These are phyloP conservation scores for Thera britannica DNA, from an alignment of 2,888 invertebrate genomes.

Conservation along the genomic window DNA sequence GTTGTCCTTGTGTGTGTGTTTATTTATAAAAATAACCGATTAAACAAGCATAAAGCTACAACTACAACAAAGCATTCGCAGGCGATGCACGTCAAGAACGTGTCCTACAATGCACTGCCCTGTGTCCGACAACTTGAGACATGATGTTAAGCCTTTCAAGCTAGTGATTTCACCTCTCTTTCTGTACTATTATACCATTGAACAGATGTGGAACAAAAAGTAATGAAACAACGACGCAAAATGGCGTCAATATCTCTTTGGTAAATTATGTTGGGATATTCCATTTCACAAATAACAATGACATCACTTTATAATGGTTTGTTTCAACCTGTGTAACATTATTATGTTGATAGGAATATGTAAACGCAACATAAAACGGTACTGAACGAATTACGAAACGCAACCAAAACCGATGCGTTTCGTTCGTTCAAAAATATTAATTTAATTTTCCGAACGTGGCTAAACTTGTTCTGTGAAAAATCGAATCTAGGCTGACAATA, in stretches of 20 bases:
- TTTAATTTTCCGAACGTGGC: slow-evolving; percentile 65
- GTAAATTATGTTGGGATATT: background rate
- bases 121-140: no score
- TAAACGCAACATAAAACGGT: background rate
- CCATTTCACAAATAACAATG: background rate
- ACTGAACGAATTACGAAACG: slow-evolving; percentile 7
- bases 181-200: background rate
- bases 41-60: no score
- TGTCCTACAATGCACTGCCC: no score
- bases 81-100: no score
- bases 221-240: background rate
- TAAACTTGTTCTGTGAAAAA: slow-evolving; percentile 71
- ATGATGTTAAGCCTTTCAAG: no score
- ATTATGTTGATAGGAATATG: slow-evolving; percentile 1
- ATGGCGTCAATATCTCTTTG: background rate
- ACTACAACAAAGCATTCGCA: no score
- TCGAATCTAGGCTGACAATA: slow-evolving; percentile 53
- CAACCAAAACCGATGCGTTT: slow-evolving; percentile 43
- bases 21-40: no score
- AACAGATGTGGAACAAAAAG: no score
- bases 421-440: slow-evolving; percentile 40
- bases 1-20: no score
- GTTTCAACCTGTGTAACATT: background rate
- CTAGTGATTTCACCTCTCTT: no score
- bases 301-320: background rate